Base-by-base conservation (phyloP, 2,888 invertebrate species). In the Drosophila pseudotakahashii region DNA sequence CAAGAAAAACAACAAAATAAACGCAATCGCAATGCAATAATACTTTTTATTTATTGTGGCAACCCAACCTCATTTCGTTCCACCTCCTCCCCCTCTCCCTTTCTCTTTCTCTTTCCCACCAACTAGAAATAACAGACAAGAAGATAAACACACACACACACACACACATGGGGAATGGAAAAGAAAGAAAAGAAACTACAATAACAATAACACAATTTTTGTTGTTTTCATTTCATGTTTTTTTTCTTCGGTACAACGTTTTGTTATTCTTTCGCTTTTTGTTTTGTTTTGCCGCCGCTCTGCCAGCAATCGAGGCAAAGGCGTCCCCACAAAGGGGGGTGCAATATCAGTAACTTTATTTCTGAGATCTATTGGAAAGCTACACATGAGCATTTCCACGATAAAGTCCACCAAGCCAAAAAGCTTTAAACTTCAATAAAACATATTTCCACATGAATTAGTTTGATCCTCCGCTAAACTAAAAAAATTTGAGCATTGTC, bases 221-320 rank as follows among this genome's bases (percentile, higher is more conserved):
- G 61, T 61, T 72, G 62, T 72, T 84, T 82, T 74, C 74, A 69
- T 82, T 88, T 83, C 63, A 62, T 82, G 66, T 74, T 86, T 81
- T 75, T 59, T 63, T 57, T 72, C 66, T 72, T 72, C 30, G 55
- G 42, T 68, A 68, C 69, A 69, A 50, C 69, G 50, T 73, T 74
- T 74, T 73, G 68, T 74, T 73, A 74, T 73, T 73, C 75, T 73
- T 75, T 67, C 59, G 62, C 75, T 73, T 73, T 73, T 73, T 74
- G 75, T 75, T 78, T 81, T 66, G 69, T 62, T 78, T 77, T 77
- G 72, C 73, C 19, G 60, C 68, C 61, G 62, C 63, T 44, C 71
- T 51, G 70, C 73, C 70, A 72, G 37, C 50, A 42, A 37, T 32
- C 32, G 14, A 7, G 9, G 23, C 72, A 73, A 58, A 14, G 75